These are phyloP conservation scores for Monodelphis domestica DNA, from an alignment of 2,797 vertebrate species.

Conservation along the genomic window DNA sequence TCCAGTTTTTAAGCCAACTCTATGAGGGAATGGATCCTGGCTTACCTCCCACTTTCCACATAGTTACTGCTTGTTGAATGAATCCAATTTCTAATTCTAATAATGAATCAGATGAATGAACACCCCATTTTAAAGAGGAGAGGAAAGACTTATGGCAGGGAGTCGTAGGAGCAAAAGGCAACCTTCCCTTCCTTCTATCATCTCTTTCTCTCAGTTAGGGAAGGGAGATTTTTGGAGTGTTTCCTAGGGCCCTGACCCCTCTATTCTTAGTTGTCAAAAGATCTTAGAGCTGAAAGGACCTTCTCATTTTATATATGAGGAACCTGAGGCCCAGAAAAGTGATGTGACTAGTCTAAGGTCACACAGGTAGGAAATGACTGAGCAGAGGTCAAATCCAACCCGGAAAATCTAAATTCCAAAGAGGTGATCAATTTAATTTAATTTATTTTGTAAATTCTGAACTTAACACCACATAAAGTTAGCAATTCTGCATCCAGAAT, in stretches of 20 bases:
- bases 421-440: background rate
- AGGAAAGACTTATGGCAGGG: too few species aligned
- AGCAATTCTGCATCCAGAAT: background rate
- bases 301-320: constrained; percentile 49
- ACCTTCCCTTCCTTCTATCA: background rate
- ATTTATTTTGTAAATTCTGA: background rate
- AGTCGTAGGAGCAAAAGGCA: background rate
- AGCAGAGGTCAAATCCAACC: background rate
- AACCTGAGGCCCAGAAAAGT: constrained; percentile 47
- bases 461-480: background rate
- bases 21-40: background rate
- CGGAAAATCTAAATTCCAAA: background rate
- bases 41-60: background rate
- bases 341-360: background rate
- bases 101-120: background rate
- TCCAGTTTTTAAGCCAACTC: background rate
- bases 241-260: background rate
- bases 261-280: background rate
- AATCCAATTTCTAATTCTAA: too few species aligned
- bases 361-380: background rate
- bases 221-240: background rate
- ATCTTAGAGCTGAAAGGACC: constrained; percentile 13
- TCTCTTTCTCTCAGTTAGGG: background rate
- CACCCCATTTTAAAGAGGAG: background rate
- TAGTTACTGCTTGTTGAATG: background rate